phyloP scores from a whole-genome alignment of 2,113 vertebrate species.

The Merops nubicus region DNA sequence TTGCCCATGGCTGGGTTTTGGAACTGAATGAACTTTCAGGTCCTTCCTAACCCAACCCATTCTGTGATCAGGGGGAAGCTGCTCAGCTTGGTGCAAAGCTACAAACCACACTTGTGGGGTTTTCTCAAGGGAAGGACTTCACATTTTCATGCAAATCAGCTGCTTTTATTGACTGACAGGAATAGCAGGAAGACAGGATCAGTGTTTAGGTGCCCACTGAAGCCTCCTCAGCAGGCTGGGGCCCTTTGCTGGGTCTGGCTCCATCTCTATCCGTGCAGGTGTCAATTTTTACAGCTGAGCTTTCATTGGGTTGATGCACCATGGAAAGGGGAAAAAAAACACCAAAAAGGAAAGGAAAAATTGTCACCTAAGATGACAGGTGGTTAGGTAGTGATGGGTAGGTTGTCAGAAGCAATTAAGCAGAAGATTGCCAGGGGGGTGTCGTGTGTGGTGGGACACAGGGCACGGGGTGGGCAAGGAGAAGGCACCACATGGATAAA shows the following conservation, averaged over 20 bases:
- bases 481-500: neutral
- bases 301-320: neutral
- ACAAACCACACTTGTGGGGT: neutral
- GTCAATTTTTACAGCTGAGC: neutral
- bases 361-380: neutral
- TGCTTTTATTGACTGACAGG: neutral
- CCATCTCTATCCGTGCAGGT: rapidly evolving
- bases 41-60: neutral
- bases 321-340: rapidly evolving
- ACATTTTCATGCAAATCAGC: neutral
- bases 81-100: neutral
- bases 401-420: neutral
- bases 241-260: neutral
- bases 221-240: rapidly evolving
- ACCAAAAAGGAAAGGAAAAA: neutral
- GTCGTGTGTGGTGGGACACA: rapidly evolving
- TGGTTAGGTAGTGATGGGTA: neutral
- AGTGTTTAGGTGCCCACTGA: neutral
- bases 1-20: too few relatives aligned
- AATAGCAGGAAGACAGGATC: neutral
- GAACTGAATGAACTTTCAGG: neutral
- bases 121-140: neutral
- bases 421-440: neutral
- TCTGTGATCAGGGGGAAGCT: neutral
- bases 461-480: neutral